A percentile compares a stretch with the other conserved stretches of the same genome.
Evolutionary conservation across 2,797 vertebrate genomes (phyloP).

Genomic region (Rhinella marina): DNA sequence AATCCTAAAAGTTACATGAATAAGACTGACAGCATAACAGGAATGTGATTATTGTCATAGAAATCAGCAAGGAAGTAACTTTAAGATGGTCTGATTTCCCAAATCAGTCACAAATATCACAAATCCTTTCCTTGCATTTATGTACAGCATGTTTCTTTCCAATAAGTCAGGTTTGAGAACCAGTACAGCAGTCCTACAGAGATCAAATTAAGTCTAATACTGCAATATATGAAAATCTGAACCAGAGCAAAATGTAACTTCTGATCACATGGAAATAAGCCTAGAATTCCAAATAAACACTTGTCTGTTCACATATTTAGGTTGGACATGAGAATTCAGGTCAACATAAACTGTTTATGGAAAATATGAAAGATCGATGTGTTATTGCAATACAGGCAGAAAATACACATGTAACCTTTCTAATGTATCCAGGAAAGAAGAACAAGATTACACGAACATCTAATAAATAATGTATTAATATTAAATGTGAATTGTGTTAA

Average conservation of each 20-base stretch:
- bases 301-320: constrained; percentile 6
- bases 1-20: not conserved
- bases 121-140: not conserved
- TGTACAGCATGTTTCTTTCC: not conserved
- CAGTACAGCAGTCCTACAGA: not conserved
- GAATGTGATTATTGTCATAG: not conserved
- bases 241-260: not conserved
- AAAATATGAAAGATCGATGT: constrained; percentile 6
- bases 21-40: not conserved
- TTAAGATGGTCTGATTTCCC: not conserved
- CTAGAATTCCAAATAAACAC: not conserved
- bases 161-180: not conserved
- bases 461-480: not conserved
- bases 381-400: not conserved
- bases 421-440: not conserved
- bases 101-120: not conserved
- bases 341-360: constrained; percentile 12
- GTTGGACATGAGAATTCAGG: not conserved
- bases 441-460: not conserved
- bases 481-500: not conserved
- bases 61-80: not conserved
- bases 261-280: not conserved
- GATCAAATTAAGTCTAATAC: not conserved
- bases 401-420: not conserved
- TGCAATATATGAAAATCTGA: not conserved